Percentiles rank a stretch among this genome's conserved stretches.
Conservation (phyloP, 1,140 invertebrate species). For the Drosophila seguyi region DNA sequence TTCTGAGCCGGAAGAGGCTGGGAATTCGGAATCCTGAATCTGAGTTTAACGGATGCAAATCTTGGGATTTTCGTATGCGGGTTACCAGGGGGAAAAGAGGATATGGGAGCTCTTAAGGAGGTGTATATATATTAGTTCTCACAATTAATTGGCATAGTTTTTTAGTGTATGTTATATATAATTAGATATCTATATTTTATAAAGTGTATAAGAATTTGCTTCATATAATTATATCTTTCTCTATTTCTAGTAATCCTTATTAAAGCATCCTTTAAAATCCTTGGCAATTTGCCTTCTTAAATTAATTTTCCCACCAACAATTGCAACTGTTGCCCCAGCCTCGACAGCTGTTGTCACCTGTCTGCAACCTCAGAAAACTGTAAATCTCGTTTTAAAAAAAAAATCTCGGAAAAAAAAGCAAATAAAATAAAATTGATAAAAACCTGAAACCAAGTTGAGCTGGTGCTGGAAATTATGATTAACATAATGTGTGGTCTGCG, state of each 20-base stretch:
- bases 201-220: too few relatives aligned
- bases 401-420: background rate
- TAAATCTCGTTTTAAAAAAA: conserved; percentile 53
- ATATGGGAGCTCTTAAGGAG: background rate
- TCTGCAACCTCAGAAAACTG: conserved; percentile 54
- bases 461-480: conserved; percentile 51
- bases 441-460: conserved; percentile 10
- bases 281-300: background rate
- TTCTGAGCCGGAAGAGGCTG: conserved; percentile 38
- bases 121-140: too few relatives aligned
- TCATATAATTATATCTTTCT: background rate
- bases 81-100: background rate
- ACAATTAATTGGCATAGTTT: conserved; percentile 1
- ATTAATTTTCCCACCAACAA: conserved; percentile 45
- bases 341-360: conserved; percentile 75
- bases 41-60: conserved; percentile 55
- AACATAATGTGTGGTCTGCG: conserved; percentile 79
- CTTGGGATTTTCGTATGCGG: conserved; percentile 27
- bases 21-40: conserved; percentile 9
- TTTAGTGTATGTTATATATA: too few relatives aligned
- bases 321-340: conserved; percentile 27
- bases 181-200: too few relatives aligned
- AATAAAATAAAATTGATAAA: conserved; percentile 30
- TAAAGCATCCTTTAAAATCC: background rate
- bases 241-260: background rate